A percentile compares a stretch with the other conserved stretches of the same genome.
Evolutionary conservation across 2,113 vertebrate species (phyloP).

Genomic region (Corapipo altera): DNA sequence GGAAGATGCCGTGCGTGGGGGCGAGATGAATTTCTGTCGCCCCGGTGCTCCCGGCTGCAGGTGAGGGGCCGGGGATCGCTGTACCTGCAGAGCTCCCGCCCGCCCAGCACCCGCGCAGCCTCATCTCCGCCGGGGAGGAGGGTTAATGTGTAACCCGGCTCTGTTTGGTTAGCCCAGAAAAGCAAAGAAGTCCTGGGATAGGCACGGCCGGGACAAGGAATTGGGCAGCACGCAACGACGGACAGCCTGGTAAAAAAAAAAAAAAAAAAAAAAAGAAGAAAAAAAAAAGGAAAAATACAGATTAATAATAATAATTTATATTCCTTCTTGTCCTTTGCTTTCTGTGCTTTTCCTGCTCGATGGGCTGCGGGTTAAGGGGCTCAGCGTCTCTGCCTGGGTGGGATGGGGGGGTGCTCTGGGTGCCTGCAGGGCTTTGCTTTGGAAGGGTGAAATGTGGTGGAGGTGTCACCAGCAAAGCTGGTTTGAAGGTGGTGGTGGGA

Average conservation of each 20-base stretch:
- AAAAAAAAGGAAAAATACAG: accelerated
- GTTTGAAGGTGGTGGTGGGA: background rate
- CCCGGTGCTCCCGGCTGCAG: background rate
- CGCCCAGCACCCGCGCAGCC: background rate
- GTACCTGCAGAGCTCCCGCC: accelerated
- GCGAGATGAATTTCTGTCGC: background rate
- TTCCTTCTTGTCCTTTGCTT: background rate
- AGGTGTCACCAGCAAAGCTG: background rate
- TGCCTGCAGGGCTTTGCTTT: background rate
- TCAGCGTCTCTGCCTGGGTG: background rate
- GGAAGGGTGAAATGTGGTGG: background rate
- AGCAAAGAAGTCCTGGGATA: background rate
- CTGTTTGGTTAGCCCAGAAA: conserved; percentile 51
- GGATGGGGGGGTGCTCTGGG: accelerated
- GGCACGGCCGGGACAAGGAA: background rate
- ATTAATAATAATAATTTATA: background rate
- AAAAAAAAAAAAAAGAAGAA: background rate
- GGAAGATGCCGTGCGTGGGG: accelerated
- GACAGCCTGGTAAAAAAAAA: background rate
- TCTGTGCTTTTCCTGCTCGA: background rate
- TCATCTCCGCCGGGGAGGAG: conserved; percentile 8
- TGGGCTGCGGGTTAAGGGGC: background rate
- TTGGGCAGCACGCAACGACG: background rate
- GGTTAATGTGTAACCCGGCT: conserved; percentile 66
- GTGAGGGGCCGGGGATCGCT: background rate